Base-by-base conservation (phyloP, 1,140 invertebrate species). In the Heliothis virescens region DNA sequence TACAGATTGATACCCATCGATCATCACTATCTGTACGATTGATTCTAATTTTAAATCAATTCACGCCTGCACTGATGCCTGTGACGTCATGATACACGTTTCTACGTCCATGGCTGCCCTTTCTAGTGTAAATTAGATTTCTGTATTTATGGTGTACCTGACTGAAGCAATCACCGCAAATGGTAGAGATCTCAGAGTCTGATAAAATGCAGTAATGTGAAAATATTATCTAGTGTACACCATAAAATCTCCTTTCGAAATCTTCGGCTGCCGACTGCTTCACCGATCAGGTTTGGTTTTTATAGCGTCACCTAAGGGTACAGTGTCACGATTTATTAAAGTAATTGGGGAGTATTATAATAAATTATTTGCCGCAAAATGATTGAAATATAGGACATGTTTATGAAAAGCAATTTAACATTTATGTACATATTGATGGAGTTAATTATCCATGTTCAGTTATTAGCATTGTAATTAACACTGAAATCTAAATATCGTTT, bases 1-100 rank as follows among this genome's bases (percentile, higher is more conserved):
- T 47, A 80, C 48, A 59, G 65, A 78, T 78, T 74, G 69, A 74
- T 75, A 65, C 15, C 47, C 50, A 77, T 82, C 60, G 69, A 82
- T 78, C 75, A 79, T 78, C 52, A 78, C 50, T 76, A 78, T 47
- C 63, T 57, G 13, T 47, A 29, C 26, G 13, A 67, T 76, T 76
- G 21, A 48, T 69, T 78, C 52, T 78, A 78, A 62, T 48, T 29
- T 74, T 82, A 47, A 77, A 67, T 80, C 57, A 65, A 62, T 77
- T 77, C 74, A 81, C 79, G 79, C 79, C 79, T 80, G 29, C 69
- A 63, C 75, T 55, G 65, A 21, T 13, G 67, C 16, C n/a, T 29
- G 47, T 67, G 62, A 57, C 63, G 47, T 60, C 21, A 75, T 75
- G 72, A 80, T 75, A 60, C 29, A 4, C 13, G 34, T 13, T 41